phyloP scores from a whole-genome alignment of 2,113 vertebrate species.

The Nibea coibor region DNA sequence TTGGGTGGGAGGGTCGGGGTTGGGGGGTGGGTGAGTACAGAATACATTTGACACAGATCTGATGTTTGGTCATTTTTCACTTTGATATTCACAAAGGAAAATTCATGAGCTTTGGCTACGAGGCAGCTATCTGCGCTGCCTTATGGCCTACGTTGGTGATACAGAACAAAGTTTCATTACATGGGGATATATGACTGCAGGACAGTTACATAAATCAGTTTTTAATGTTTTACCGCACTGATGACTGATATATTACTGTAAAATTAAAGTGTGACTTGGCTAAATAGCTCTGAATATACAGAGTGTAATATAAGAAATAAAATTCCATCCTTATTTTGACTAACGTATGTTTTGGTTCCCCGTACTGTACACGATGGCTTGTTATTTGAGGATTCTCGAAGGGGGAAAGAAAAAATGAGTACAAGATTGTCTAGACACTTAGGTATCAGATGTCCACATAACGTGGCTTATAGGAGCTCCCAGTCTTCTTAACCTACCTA shows the following conservation, averaged over 20 bases:
- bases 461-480: conserved; percentile 66
- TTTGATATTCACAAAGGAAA: neutral
- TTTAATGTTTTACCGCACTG: neutral
- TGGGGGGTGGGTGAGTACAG: neutral
- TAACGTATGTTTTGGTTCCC: neutral
- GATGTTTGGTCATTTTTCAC: conserved; percentile 15
- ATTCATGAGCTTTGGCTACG: neutral
- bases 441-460: conserved; percentile 73
- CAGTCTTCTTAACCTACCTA: conserved; percentile 55
- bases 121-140: no score
- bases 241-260: conserved; percentile 8
- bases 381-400: conserved; percentile 32
- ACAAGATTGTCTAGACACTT: conserved; percentile 73
- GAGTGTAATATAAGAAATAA: neutral
- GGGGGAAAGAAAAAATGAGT: neutral
- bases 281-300: neutral
- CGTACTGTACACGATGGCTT: neutral
- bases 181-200: conserved; percentile 10
- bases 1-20: neutral
- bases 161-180: neutral
- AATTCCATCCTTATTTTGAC: neutral
- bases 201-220: conserved; percentile 5
- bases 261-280: conserved; percentile 2
- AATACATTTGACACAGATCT: conserved; percentile 30
- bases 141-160: neutral